A percentile compares a stretch with the other conserved stretches of the same genome.
These are phyloP conservation scores for Sylvilagus bachmani DNA, from an alignment of 2,113 vertebrate species.

Conservation along the genomic window DNA sequence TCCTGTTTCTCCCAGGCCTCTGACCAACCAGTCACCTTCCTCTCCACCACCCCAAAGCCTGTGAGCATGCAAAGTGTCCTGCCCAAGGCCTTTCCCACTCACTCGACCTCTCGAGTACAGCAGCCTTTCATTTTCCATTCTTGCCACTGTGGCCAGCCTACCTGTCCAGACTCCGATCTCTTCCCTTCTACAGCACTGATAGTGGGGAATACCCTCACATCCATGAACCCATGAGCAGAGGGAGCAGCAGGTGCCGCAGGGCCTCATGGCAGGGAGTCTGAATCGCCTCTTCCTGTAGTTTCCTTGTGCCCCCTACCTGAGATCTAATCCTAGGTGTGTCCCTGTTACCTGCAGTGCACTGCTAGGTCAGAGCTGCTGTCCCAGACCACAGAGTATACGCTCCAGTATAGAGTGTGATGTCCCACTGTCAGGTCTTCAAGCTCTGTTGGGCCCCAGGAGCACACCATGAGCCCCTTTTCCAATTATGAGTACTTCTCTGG, in stretches of 20 bases:
- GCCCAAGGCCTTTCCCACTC: background rate
- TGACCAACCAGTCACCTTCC: background rate
- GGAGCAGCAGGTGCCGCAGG: background rate
- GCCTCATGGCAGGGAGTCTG: background rate
- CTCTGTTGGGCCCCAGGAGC: background rate
- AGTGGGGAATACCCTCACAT: background rate
- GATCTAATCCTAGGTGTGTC: background rate
- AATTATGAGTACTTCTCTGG: background rate
- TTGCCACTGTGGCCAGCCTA: background rate
- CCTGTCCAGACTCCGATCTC: background rate
- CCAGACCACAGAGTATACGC: background rate
- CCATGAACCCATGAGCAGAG: background rate
- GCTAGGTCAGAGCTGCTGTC: background rate
- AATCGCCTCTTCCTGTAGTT: background rate
- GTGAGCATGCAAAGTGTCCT: background rate
- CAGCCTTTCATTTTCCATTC: background rate
- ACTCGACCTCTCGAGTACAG: background rate
- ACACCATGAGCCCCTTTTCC: background rate
- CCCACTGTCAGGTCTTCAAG: background rate
- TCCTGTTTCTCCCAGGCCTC: background rate
- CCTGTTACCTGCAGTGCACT: background rate
- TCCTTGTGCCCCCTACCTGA: background rate
- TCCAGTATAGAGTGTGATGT: background rate
- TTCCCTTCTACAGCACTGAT: background rate
- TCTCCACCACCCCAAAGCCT: background rate